Conservation (phyloP, 2,797 vertebrate genomes). For the Mastacembelus armatus region DNA sequence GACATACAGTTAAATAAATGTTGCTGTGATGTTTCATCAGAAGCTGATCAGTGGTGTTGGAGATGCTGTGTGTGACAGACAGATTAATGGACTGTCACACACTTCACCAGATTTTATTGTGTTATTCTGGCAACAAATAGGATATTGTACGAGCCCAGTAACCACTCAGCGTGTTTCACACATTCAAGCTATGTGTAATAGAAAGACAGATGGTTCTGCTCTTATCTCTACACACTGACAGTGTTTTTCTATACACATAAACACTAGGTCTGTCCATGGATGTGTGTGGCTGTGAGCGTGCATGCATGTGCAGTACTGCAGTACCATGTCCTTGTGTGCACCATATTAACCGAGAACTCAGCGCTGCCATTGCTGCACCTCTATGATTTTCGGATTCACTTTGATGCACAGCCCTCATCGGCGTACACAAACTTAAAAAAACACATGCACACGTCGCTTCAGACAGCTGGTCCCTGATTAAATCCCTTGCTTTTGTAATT, state of each 20-base stretch:
- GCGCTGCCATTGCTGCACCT: constrained; percentile 59
- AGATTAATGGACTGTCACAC: constrained; percentile 49
- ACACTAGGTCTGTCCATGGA: constrained; percentile 16
- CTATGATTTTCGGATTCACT: constrained; percentile 75
- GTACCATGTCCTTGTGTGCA: constrained; percentile 17
- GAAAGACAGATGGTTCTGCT: constrained; percentile 71
- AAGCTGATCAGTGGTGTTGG: constrained; percentile 41
- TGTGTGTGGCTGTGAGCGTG: constrained; percentile 7
- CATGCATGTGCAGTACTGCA: constrained; percentile 11
- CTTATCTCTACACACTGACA: constrained; percentile 54
- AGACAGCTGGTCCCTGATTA: constrained; percentile 78
- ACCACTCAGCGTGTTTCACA: constrained; percentile 56
- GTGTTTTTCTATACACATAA: constrained; percentile 44
- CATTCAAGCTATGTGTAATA: constrained; percentile 49
- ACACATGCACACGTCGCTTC: constrained; percentile 47
- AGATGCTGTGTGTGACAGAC: constrained; percentile 40
- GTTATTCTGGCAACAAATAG: constrained; percentile 58
- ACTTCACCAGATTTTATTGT: constrained; percentile 52
- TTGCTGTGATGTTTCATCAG: constrained; percentile 16
- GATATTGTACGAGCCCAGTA: constrained; percentile 64
- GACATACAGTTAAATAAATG: constrained; percentile 17
- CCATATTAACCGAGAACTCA: constrained; percentile 55
- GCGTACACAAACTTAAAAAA: constrained; percentile 48
- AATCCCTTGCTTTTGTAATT: constrained; percentile 81
- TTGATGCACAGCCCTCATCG: constrained; percentile 73